phyloP scores from a whole-genome alignment of 2,888 invertebrate species.

The Leistus spinibarbis region DNA sequence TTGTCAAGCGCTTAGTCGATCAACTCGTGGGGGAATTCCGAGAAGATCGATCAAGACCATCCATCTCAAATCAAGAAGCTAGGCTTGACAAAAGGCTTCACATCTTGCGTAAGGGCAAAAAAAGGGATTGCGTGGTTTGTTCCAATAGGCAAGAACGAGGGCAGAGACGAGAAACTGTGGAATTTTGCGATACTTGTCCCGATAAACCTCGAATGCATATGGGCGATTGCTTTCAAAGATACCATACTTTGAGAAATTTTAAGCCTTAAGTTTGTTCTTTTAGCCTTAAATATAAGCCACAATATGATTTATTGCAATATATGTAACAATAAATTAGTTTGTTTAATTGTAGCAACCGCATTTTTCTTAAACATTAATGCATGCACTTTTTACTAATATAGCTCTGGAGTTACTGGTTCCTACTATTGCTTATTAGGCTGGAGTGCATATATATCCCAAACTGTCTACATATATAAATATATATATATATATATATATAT shows the following conservation, averaged over 20 bases:
- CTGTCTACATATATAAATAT: too few species aligned
- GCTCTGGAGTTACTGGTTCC: too few species aligned
- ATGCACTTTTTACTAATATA: too few species aligned
- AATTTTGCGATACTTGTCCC: slow-evolving; percentile 42
- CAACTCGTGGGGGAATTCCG: slow-evolving; percentile 41
- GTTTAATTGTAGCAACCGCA: too few species aligned
- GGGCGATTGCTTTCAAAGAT: slow-evolving; percentile 40
- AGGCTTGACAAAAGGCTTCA: slow-evolving; percentile 42
- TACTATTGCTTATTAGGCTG: too few species aligned
- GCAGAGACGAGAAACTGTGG: slow-evolving; percentile 41
- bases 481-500: too few species aligned
- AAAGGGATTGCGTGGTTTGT: slow-evolving; percentile 44
- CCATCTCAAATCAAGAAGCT: slow-evolving; percentile 36
- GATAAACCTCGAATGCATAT: slow-evolving; percentile 41
- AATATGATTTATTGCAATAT: too few species aligned
- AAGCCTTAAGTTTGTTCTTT: slow-evolving; percentile 22
- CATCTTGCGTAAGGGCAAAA: slow-evolving; percentile 32
- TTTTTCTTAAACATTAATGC: too few species aligned
- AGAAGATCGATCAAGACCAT: slow-evolving; percentile 13
- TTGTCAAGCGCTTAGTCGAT: slow-evolving; percentile 40
- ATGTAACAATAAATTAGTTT: too few species aligned
- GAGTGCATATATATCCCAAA: too few species aligned
- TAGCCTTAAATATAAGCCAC: too few species aligned
- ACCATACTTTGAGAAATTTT: slow-evolving; percentile 39
- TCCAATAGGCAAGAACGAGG: slow-evolving; percentile 42